A percentile compares a stretch with the other conserved stretches of the same genome.
These are phyloP conservation scores for Leptobrachium leishanense DNA, from an alignment of 2,113 vertebrate genomes.

Conservation along the genomic window DNA sequence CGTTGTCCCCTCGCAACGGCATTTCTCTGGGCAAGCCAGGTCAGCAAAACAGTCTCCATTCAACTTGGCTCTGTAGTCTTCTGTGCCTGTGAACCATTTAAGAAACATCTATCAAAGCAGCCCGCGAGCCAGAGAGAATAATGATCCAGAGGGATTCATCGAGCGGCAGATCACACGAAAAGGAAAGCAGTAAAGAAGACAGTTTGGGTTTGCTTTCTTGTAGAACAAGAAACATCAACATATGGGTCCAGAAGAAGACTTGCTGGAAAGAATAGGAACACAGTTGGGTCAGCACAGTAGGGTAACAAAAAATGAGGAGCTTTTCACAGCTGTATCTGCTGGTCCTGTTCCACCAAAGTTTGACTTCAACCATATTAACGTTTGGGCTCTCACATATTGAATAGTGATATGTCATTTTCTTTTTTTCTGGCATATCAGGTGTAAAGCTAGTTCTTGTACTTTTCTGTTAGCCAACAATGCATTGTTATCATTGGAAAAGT, in stretches of 20 bases:
- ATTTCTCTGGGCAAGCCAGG: slow-evolving; percentile 94
- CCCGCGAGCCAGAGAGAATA: background rate
- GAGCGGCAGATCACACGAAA: background rate
- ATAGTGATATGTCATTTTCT: background rate
- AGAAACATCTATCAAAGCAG: slow-evolving; percentile 54
- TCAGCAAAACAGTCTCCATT: slow-evolving; percentile 97
- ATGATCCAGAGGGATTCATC: background rate
- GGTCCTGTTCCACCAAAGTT: slow-evolving; percentile 64
- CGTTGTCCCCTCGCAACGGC: slow-evolving; percentile 93
- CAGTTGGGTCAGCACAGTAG: slow-evolving; percentile 68
- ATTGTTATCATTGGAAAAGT: background rate
- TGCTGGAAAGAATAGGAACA: slow-evolving; percentile 66
- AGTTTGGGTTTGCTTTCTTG: background rate
- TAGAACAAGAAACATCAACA: slow-evolving; percentile 57
- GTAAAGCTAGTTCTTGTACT: background rate
- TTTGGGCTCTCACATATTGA: background rate
- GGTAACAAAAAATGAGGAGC: slow-evolving; percentile 70
- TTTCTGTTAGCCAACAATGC: background rate
- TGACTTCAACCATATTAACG: background rate
- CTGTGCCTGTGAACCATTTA: slow-evolving; percentile 81
- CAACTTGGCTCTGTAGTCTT: slow-evolving; percentile 96
- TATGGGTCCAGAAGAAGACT: slow-evolving; percentile 64
- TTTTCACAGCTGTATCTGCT: slow-evolving; percentile 85
- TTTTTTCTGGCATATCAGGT: background rate
- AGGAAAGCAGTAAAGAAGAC: background rate